Evolutionary conservation across 2,888 invertebrate genomes (phyloP), one percentile per base, ranked within the genome.

Genomic region (Cryptosula pallasiana): DNA sequence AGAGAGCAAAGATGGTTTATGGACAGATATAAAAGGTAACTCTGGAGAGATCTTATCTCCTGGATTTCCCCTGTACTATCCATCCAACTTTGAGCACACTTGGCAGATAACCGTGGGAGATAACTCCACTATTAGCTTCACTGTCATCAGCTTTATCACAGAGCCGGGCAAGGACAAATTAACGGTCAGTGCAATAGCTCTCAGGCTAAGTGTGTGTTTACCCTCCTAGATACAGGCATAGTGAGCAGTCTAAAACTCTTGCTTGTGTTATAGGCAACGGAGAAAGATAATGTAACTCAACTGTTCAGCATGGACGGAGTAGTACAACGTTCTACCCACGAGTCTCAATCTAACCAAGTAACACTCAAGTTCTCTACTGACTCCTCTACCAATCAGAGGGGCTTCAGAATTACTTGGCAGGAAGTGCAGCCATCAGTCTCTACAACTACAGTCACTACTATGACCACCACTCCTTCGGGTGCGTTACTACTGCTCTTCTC

Each of bases 281-380:
- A 63, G 32, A 63, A 9, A 25, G 32, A 27, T 32, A 63, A 20
- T 32, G 34, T 13, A 29, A 27, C 27, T 13, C 5, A 25, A n/a
- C 5, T 63, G 27, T 63, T 63, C 32, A 63, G 32, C 27, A 1
- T 63, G 3, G 9, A 27, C 32, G 63, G 63, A 2, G 27, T 13
- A 3, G 27, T 13, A 27, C 32, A 63, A 5, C 3, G 9, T 16
- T 63, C 63, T 9, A 27, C 20, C 13, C n/a, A n/a, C n/a, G n/a
- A n/a, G n/a, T n/a, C n/a, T n/a, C n/a, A n/a, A n/a, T 29, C 63
- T 34, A 63, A 63, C 63, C 27, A 20, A 9, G 63, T 63, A 16
- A 32, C 63, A 20, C 27, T 63, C 13, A 63, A 27, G 13, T 63
- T 63, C 32, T 5, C 13, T 34, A 63, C 32, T 32, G 63, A 63